A percentile compares a stretch with the other conserved stretches of the same genome.
Conservation (phyloP, 2,797 vertebrate genomes). For the Odontamblyopus lacepedii region DNA sequence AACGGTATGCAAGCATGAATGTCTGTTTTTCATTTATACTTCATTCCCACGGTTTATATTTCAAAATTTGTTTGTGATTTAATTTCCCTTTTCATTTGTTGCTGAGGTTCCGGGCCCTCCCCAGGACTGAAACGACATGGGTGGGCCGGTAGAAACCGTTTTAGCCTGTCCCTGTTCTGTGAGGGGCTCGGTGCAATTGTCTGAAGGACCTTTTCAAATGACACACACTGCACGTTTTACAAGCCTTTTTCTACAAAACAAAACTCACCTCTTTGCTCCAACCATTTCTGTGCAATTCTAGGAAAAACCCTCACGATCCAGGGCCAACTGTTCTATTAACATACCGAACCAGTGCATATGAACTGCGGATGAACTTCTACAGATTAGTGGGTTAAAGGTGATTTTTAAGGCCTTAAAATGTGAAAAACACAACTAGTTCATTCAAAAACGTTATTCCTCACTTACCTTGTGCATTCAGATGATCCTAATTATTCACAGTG, state of each 20-base stretch:
- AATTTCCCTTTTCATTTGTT: background rate
- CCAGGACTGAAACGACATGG: background rate
- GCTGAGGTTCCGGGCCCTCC: background rate
- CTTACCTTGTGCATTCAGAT: too few relatives aligned
- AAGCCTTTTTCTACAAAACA: background rate
- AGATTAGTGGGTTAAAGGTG: too few relatives aligned
- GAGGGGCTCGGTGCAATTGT: background rate
- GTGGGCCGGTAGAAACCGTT: background rate
- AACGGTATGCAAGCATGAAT: too few relatives aligned
- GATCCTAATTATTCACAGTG: too few relatives aligned
- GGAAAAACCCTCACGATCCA: slow-evolving; percentile 7
- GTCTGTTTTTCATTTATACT: background rate
- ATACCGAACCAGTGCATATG: background rate
- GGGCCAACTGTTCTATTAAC: slow-evolving; percentile 28
- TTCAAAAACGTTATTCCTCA: too few relatives aligned
- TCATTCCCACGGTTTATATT: background rate
- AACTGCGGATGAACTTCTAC: too few relatives aligned
- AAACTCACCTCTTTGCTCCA: background rate
- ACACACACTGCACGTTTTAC: background rate
- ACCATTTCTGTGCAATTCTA: background rate
- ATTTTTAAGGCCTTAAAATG: too few relatives aligned
- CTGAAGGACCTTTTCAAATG: background rate
- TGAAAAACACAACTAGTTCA: too few relatives aligned
- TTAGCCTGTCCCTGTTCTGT: too few relatives aligned
- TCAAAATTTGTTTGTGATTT: background rate